phyloP scores from a whole-genome alignment of 2,113 vertebrate genomes.

The Martes martes region DNA sequence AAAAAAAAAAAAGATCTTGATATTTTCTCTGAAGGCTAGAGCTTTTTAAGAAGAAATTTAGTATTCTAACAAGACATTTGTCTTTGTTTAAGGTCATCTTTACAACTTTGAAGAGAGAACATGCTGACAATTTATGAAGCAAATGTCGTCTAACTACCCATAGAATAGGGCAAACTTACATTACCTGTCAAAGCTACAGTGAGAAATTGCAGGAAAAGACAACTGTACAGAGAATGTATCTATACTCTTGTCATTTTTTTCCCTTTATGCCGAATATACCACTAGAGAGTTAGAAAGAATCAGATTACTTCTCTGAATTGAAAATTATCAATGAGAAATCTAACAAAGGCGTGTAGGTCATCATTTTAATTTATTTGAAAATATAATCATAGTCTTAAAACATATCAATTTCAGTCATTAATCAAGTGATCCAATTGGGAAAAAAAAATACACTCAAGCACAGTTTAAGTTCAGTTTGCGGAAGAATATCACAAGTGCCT shows the following conservation, averaged over 20 bases:
- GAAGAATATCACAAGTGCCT: not conserved
- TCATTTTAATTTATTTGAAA: not conserved
- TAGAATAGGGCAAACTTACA: constrained; percentile 64
- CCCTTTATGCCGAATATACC: not conserved
- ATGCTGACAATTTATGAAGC: constrained; percentile 72
- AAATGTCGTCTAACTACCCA: constrained; percentile 59
- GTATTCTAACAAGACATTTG: constrained; percentile 62
- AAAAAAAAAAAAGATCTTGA: constrained; percentile 1
- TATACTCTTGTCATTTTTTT: not conserved
- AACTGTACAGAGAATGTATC: constrained; percentile 26
- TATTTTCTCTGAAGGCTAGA: constrained; percentile 7
- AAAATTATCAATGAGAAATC: not conserved
- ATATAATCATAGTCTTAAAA: not conserved
- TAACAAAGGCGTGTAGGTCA: not conserved
- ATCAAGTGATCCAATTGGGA: not conserved
- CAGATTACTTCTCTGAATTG: not conserved
- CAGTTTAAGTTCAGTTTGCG: not conserved
- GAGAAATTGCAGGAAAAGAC: constrained; percentile 45
- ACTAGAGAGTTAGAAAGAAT: constrained; percentile 12
- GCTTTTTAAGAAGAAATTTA: constrained; percentile 43
- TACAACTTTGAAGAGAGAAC: constrained; percentile 57
- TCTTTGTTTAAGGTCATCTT: constrained; percentile 72
- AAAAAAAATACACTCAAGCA: not conserved
- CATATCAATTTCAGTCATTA: not conserved
- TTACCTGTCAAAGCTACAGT: constrained; percentile 63